These are phyloP conservation scores for Tretioscincus oriximinensis DNA, from an alignment of 2,113 vertebrate species.

Conservation along the genomic window DNA sequence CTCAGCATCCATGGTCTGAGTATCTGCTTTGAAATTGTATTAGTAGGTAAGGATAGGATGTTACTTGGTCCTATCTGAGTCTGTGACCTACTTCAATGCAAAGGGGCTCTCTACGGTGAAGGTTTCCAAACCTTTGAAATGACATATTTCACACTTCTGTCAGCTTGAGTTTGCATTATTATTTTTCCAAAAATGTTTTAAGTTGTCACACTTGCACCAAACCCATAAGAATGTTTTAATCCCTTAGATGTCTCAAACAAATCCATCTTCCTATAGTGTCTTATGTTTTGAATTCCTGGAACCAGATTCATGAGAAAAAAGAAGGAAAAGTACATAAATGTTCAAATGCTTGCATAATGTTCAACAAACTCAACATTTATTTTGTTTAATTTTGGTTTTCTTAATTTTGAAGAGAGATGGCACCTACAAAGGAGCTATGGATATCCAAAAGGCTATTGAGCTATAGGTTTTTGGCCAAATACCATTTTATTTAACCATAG, in stretches of 20 bases:
- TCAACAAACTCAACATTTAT: constrained; percentile 51
- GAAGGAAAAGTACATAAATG: constrained; percentile 37
- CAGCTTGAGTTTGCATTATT: not conserved
- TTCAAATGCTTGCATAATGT: constrained; percentile 43
- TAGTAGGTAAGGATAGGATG: too few relatives aligned
- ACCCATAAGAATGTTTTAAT: not conserved
- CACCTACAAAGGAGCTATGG: constrained; percentile 40
- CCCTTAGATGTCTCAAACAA: not conserved
- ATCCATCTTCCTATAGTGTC: not conserved
- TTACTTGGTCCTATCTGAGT: not conserved
- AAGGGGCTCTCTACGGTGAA: too few relatives aligned
- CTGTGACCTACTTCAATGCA: too few relatives aligned
- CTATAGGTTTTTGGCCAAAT: constrained; percentile 55
- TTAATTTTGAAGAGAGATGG: not conserved
- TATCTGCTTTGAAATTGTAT: not conserved
- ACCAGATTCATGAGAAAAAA: constrained; percentile 41
- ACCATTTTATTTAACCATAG: constrained; percentile 31
- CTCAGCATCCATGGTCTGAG: not conserved
- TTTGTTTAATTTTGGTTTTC: constrained; percentile 4
- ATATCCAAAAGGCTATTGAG: constrained; percentile 47
- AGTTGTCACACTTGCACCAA: not conserved
- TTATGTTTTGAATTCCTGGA: constrained; percentile 19
- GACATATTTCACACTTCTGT: not conserved
- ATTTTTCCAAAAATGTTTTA: not conserved
- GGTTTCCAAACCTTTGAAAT: too few relatives aligned